phyloP scores from a whole-genome alignment of 2,888 invertebrate genomes.

The Nomada goodeniana region DNA sequence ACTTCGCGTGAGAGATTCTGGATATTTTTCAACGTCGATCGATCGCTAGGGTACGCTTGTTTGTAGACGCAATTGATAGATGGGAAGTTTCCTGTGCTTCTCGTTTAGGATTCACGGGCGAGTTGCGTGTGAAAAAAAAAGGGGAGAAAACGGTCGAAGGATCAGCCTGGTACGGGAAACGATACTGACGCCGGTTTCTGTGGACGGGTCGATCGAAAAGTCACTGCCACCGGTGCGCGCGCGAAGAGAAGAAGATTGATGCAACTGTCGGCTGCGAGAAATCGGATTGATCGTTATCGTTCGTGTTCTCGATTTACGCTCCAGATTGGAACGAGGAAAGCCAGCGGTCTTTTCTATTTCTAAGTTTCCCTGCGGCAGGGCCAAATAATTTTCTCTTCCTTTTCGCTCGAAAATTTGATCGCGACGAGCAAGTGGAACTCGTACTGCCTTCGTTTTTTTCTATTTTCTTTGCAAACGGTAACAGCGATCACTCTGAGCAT shows the following conservation, averaged over 20 bases:
- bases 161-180: constrained; percentile 24
- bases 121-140: neutral
- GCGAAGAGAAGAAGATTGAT: constrained; percentile 69
- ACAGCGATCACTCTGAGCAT: too few relatives aligned
- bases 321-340: constrained; percentile 40
- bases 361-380: constrained; percentile 26
- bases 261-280: constrained; percentile 57
- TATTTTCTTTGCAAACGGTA: neutral
- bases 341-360: constrained; percentile 42
- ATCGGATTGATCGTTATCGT: constrained; percentile 64
- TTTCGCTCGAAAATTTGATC: too few relatives aligned
- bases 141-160: neutral
- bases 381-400: constrained; percentile 4
- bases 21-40: neutral
- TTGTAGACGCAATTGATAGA: neutral
- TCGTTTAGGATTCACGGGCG: neutral
- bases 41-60: neutral
- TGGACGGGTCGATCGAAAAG: constrained; percentile 60
- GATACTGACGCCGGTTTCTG: constrained; percentile 49
- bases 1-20: constrained; percentile 5
- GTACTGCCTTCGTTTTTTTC: neutral
- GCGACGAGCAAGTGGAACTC: neutral
- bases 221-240: constrained; percentile 64
- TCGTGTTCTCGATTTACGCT: constrained; percentile 66
- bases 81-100: neutral